Conservation (phyloP, 1,140 invertebrate genomes). For the Polypedilum pembai region DNA sequence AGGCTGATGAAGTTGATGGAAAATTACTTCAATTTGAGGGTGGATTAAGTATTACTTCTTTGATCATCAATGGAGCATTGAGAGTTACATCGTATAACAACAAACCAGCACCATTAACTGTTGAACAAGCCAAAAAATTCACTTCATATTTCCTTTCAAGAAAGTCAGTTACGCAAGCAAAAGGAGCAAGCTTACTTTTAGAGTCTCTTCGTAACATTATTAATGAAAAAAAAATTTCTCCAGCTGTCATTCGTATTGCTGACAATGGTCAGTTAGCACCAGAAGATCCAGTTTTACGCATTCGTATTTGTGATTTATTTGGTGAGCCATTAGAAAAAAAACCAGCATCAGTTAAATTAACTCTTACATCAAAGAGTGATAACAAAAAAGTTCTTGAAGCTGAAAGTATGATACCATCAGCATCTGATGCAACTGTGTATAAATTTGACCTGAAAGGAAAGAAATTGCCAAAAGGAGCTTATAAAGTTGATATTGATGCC, state of each 20-base stretch:
- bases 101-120: constrained; percentile 61
- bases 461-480: constrained; percentile 74
- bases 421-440: constrained; percentile 58
- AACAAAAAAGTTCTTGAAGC: constrained; percentile 31
- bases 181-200: constrained; percentile 70
- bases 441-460: constrained; percentile 71
- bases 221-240: constrained; percentile 49
- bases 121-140: constrained; percentile 81
- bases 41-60: constrained; percentile 56
- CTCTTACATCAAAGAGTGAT: constrained; percentile 37
- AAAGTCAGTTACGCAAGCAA: constrained; percentile 76
- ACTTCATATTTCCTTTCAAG: constrained; percentile 86
- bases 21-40: constrained; percentile 88
- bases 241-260: constrained; percentile 70
- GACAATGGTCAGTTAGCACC: constrained; percentile 63
- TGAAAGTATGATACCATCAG: constrained; percentile 33
- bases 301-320: constrained; percentile 78
- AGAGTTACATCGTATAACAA: constrained; percentile 61
- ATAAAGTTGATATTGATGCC: constrained; percentile 70
- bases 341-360: constrained; percentile 35
- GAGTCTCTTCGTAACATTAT: constrained; percentile 64
- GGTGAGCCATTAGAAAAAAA: constrained; percentile 56
- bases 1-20: constrained; percentile 91
- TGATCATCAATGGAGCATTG: constrained; percentile 49
- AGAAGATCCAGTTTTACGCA: constrained; percentile 60